phyloP scores from a whole-genome alignment of 2,797 vertebrate species.

The Apogon talboti region DNA sequence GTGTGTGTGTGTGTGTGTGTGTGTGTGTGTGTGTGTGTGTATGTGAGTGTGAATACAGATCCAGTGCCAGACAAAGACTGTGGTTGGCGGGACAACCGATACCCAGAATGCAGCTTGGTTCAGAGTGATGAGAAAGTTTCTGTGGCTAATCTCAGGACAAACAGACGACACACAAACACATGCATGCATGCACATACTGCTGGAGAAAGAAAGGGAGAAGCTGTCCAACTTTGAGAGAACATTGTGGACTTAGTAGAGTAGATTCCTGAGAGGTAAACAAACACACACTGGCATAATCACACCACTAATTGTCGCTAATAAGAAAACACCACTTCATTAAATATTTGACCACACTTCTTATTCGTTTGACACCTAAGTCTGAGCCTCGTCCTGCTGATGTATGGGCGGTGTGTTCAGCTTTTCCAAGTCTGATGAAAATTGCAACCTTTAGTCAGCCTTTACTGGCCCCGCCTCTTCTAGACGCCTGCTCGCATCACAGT shows the following conservation, averaged over 20 bases:
- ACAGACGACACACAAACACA: constrained; percentile 77
- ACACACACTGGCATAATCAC: constrained; percentile 62
- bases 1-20: no score
- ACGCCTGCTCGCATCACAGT: no score
- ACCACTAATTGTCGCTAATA: constrained; percentile 62
- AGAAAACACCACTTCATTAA: constrained; percentile 62
- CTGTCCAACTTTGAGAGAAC: constrained; percentile 66
- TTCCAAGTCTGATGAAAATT: constrained; percentile 3
- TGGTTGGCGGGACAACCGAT: constrained; percentile 82
- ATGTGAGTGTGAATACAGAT: constrained; percentile 80
- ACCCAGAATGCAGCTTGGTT: constrained; percentile 81
- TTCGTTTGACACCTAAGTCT: constrained; percentile 29
- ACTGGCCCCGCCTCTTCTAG: background rate
- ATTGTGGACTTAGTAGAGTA: constrained; percentile 78
- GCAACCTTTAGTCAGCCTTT: background rate
- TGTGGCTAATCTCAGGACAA: constrained; percentile 85
- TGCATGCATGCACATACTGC: constrained; percentile 64
- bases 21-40: constrained; percentile 36
- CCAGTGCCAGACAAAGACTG: constrained; percentile 82
- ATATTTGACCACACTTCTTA: constrained; percentile 49
- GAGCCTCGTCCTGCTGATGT: background rate
- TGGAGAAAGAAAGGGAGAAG: constrained; percentile 66
- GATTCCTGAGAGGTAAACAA: constrained; percentile 82
- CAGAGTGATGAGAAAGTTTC: constrained; percentile 83
- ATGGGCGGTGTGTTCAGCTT: background rate